Percentiles rank a stretch among this genome's conserved stretches.
phyloP scores from a whole-genome alignment of 2,888 invertebrate species.

The Eilema depressum region DNA sequence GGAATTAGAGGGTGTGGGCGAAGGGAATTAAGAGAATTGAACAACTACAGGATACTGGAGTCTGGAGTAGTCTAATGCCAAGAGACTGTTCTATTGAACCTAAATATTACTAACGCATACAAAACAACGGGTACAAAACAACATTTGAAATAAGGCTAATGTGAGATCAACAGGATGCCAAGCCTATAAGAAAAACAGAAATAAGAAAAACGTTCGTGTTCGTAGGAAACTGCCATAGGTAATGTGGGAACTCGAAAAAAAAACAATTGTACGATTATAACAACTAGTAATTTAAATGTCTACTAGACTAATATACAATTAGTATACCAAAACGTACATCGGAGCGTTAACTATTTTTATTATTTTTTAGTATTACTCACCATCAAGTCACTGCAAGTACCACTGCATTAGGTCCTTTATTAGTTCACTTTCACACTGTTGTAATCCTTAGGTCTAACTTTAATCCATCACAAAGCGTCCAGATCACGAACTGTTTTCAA shows the following conservation, averaged over 20 bases:
- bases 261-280: neutral
- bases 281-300: neutral
- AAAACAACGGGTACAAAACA: no score
- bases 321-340: neutral
- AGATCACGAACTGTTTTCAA: constrained; percentile 52
- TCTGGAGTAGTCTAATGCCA: no score
- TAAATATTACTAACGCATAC: neutral
- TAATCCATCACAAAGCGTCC: constrained; percentile 62
- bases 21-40: neutral
- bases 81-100: neutral
- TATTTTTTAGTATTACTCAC: neutral
- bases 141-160: neutral
- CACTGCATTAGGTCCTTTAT: constrained; percentile 38
- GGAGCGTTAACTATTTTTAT: neutral
- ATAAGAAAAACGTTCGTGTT: neutral
- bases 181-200: neutral
- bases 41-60: neutral
- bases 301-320: constrained; percentile 1
- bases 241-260: neutral
- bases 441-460: constrained; percentile 52
- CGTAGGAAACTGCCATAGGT: neutral
- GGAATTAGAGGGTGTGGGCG: neutral
- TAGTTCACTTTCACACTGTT: constrained; percentile 38
- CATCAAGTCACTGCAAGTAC: neutral
- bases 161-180: neutral